Evolutionary conservation across 2,113 vertebrate genomes (phyloP).

Genomic region (Nicator chloris): DNA sequence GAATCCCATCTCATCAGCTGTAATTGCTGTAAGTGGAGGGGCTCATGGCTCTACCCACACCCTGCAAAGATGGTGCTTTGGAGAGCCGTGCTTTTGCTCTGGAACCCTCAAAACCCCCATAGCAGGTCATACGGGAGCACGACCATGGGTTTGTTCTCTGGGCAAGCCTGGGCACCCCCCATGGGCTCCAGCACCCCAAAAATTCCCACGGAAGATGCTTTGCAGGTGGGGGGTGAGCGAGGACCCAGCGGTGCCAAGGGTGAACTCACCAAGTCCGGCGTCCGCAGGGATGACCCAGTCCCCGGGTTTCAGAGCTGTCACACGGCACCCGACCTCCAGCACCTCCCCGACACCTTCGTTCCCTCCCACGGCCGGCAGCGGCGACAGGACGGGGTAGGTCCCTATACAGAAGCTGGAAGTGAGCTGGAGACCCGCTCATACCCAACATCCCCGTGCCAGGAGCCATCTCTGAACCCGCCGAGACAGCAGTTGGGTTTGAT

Average conservation of each 20-base stretch:
- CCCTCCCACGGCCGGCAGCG: constrained; percentile 88
- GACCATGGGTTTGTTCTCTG: fast-evolving
- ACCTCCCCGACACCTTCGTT: constrained; percentile 92
- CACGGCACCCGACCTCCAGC: constrained; percentile 79
- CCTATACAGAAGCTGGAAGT: constrained; percentile 64
- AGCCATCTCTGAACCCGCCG: not conserved
- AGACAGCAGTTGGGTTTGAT: not conserved
- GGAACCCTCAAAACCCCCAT: not conserved
- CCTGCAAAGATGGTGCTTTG: not conserved
- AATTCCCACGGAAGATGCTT: not conserved
- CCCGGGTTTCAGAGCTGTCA: constrained; percentile 76
- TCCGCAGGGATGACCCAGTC: constrained; percentile 88
- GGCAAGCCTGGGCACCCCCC: not conserved
- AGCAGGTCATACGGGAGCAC: fast-evolving
- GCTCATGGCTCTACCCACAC: not conserved
- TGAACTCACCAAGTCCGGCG: constrained; percentile 79
- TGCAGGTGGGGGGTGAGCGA: fast-evolving
- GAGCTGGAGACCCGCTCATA: fast-evolving
- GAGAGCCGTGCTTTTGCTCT: not conserved
- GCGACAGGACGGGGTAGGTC: constrained; percentile 82
- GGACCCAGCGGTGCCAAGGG: not conserved
- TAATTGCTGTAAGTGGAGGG: not conserved
- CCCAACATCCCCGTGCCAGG: fast-evolving
- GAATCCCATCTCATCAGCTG: not conserved
- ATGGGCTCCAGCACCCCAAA: not conserved